Percentiles rank a stretch among this genome's conserved stretches.
Conservation (phyloP, 2,113 vertebrate species). For the Acanthisitta chloris region DNA sequence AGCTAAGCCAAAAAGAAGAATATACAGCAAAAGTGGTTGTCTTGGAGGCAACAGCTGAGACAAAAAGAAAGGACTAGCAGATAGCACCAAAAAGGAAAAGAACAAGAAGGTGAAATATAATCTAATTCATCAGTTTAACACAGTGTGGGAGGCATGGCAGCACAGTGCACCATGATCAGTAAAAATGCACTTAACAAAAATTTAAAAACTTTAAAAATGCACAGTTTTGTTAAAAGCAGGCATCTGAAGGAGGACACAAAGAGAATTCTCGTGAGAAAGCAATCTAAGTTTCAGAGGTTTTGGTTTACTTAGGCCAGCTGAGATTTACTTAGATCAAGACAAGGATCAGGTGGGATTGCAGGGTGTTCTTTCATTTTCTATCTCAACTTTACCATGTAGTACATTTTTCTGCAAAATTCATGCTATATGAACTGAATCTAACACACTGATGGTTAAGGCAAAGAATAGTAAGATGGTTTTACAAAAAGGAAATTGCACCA, state of each 20-base stretch:
- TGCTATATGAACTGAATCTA: not conserved
- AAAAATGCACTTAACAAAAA: not conserved
- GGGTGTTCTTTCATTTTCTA: fast-evolving
- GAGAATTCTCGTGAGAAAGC: not conserved
- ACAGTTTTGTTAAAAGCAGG: not conserved
- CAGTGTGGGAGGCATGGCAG: not conserved
- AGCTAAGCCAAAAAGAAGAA: not conserved
- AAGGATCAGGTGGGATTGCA: not conserved
- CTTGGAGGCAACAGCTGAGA: not conserved
- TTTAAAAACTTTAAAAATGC: not conserved
- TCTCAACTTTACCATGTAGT: not conserved
- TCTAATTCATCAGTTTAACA: not conserved
- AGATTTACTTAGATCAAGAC: not conserved
- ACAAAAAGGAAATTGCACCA: not conserved
- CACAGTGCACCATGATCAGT: not conserved
- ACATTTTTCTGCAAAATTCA: not conserved
- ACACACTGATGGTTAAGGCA: not conserved
- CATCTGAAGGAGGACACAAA: not conserved
- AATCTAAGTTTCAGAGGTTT: not conserved
- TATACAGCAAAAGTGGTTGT: not conserved
- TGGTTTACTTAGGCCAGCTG: not conserved
- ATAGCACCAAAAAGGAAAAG: not conserved
- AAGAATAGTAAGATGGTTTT: not conserved
- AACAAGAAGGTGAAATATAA: not conserved
- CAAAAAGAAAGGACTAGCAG: not conserved